These are phyloP conservation scores for Panopea generosa DNA, from an alignment of 2,888 invertebrate species.

Conservation along the genomic window DNA sequence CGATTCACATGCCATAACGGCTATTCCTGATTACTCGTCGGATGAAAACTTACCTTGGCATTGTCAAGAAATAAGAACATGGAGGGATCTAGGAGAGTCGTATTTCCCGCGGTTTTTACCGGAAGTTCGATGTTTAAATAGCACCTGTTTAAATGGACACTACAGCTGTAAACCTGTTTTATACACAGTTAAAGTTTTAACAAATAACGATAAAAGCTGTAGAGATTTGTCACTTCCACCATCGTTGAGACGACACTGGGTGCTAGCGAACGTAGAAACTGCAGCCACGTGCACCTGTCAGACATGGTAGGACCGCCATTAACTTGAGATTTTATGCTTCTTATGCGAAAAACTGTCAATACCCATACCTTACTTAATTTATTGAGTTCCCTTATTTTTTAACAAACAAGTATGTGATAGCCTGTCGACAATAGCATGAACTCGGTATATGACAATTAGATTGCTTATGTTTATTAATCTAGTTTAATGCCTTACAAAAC, in stretches of 20 bases:
- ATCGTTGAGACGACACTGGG: neutral
- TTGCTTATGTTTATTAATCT: too few relatives aligned
- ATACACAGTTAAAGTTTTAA: neutral
- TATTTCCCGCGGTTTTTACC: neutral
- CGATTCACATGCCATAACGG: too few relatives aligned
- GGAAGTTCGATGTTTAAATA: neutral
- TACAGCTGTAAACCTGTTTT: neutral
- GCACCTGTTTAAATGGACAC: neutral
- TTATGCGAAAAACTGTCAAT: too few relatives aligned
- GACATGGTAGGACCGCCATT: too few relatives aligned
- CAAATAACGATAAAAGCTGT: neutral
- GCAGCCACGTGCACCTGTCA: neutral
- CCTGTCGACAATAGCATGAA: too few relatives aligned
- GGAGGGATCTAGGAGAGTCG: neutral
- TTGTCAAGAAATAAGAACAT: neutral
- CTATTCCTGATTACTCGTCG: neutral
- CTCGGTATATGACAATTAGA: too few relatives aligned
- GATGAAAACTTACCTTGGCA: neutral
- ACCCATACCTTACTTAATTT: too few relatives aligned
- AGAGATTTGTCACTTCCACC: neutral
- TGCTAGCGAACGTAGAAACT: neutral
- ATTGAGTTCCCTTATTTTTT: too few relatives aligned
- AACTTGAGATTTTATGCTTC: too few relatives aligned
- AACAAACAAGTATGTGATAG: too few relatives aligned
- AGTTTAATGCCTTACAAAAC: too few relatives aligned